Conservation (phyloP, 2,797 vertebrate genomes). For the Gorsachius magnificus region DNA sequence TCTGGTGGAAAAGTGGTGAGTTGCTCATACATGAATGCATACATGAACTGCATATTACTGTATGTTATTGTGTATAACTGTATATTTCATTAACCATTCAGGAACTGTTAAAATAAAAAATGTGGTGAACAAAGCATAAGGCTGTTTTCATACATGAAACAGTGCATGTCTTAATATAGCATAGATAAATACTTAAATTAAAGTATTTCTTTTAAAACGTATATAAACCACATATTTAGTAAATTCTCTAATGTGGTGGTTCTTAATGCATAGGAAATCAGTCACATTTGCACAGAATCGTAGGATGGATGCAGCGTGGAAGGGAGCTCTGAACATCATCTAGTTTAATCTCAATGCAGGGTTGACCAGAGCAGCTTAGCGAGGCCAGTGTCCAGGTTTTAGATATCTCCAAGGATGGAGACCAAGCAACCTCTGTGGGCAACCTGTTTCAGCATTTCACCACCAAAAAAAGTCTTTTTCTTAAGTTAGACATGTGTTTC, state of each 20-base stretch:
- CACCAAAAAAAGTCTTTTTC: background rate
- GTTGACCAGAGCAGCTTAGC: background rate
- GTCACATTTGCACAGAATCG: background rate
- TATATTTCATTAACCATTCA: background rate
- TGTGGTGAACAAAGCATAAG: background rate
- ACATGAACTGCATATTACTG: background rate
- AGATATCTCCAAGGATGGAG: background rate
- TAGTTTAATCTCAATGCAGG: background rate
- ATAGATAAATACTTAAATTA: background rate
- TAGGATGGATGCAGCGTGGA: background rate
- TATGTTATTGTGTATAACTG: too few relatives aligned
- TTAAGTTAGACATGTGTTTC: background rate
- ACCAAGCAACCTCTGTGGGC: background rate
- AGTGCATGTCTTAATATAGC: background rate
- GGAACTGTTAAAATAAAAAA: background rate
- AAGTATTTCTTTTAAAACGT: background rate
- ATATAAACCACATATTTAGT: background rate
- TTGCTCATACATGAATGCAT: background rate
- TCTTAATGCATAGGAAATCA: background rate
- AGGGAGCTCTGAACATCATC: background rate
- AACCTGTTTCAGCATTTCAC: background rate
- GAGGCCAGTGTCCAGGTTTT: background rate
- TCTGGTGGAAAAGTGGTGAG: conserved; percentile 92
- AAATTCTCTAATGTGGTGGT: background rate
- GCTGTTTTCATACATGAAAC: background rate